Conservation (phyloP, 2,113 vertebrate species). For the Calonectris borealis region DNA sequence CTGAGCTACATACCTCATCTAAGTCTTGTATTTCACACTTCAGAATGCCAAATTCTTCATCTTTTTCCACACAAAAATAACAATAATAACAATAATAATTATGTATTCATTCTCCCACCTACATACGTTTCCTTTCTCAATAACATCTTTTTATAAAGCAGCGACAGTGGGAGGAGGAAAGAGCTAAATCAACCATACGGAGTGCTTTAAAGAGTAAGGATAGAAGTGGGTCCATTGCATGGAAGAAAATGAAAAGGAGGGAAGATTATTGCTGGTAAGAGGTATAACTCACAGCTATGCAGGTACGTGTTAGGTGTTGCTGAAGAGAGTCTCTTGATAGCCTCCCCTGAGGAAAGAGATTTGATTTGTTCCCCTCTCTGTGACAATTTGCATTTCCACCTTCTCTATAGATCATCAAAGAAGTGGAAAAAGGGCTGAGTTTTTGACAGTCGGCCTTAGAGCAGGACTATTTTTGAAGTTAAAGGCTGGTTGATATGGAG, state of each 20-base stretch:
- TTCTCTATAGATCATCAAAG: background rate
- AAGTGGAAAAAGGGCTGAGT: background rate
- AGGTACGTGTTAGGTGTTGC: background rate
- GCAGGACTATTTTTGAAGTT: background rate
- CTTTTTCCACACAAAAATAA: conserved; percentile 15
- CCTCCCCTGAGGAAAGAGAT: background rate
- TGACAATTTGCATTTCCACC: background rate
- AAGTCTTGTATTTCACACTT: conserved; percentile 38
- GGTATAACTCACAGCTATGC: background rate
- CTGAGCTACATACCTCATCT: conserved; percentile 15
- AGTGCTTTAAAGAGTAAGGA: background rate
- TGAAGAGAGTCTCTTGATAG: background rate
- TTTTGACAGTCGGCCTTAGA: background rate
- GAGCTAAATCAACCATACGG: background rate
- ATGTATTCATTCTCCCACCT: background rate
- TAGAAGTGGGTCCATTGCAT: background rate
- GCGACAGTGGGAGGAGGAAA: background rate
- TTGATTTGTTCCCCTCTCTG: background rate
- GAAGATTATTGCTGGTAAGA: background rate
- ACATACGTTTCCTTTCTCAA: conserved; percentile 6
- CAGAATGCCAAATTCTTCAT: conserved; percentile 25
- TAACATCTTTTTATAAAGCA: background rate
- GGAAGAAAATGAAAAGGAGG: background rate
- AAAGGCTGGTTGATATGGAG: background rate
- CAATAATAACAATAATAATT: background rate